Conservation (phyloP, 2,888 invertebrate species). For the Brachypalpus laphriformis region DNA sequence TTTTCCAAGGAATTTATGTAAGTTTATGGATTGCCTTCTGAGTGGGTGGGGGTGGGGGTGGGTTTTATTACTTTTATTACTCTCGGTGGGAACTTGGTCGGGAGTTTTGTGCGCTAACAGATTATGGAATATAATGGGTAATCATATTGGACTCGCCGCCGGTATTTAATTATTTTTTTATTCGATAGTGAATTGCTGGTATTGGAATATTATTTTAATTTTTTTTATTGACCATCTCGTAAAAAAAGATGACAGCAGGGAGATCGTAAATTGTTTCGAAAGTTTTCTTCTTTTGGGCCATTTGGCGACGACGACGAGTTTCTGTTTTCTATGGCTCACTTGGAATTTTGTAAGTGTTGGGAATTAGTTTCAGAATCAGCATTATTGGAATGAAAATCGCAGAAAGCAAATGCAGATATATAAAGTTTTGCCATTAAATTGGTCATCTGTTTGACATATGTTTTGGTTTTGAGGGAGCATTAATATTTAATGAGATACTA, state of each 20-base stretch:
- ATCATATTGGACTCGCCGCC: conserved; percentile 36
- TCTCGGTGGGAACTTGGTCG: conserved; percentile 1
- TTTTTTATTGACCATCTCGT: conserved; percentile 39
- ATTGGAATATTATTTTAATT: conserved; percentile 47
- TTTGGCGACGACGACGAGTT: background rate
- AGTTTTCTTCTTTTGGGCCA: conserved; percentile 2
- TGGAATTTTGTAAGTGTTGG: background rate
- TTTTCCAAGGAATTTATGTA: conserved; percentile 59
- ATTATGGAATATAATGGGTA: conserved; percentile 53
- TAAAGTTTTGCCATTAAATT: background rate
- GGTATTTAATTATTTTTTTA: conserved; percentile 62
- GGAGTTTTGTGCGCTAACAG: conserved; percentile 45
- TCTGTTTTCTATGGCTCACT: background rate
- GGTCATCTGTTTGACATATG: background rate
- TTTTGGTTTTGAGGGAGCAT: background rate
- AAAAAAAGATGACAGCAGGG: conserved; percentile 1
- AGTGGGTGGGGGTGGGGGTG: background rate
- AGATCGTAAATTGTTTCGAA: conserved; percentile 32
- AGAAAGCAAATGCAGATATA: background rate
- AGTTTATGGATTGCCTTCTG: conserved; percentile 51
- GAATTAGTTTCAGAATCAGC: background rate
- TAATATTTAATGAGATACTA: background rate
- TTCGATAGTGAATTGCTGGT: conserved; percentile 40
- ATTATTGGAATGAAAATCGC: background rate
- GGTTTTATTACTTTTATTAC: conserved; percentile 58